Conservation (phyloP, 1,140 invertebrate genomes). For the Tetramorium parvispinum region DNA sequence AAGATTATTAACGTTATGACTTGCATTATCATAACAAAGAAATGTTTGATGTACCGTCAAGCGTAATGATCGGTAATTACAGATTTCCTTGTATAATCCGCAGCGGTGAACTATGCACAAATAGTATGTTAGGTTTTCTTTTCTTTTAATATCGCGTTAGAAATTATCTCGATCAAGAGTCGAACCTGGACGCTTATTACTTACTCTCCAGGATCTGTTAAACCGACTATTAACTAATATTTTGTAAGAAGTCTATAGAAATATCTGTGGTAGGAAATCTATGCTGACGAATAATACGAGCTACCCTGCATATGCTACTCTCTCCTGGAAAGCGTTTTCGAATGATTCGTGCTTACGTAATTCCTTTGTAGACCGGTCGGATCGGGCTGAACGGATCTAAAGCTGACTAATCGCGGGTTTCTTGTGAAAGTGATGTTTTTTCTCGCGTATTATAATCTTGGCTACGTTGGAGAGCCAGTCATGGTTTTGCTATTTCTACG, state of each 20-base stretch:
- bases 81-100: not conserved
- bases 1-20: slow-evolving; percentile 17
- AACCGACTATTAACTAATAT: not conserved
- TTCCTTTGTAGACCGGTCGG: slow-evolving; percentile 8
- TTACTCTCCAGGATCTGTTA: not conserved
- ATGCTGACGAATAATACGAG: not conserved
- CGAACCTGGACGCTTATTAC: not conserved
- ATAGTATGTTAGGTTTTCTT: slow-evolving; percentile 13
- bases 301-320: slow-evolving; percentile 5
- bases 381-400: slow-evolving; percentile 35
- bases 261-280: not conserved
- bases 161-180: slow-evolving; percentile 8
- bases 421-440: slow-evolving; percentile 63
- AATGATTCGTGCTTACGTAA: slow-evolving; percentile 27
- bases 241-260: not conserved
- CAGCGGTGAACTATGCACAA: not conserved
- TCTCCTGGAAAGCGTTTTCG: slow-evolving; percentile 32
- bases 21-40: slow-evolving; percentile 18
- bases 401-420: slow-evolving; percentile 61
- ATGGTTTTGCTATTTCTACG: slow-evolving; percentile 41
- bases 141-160: not conserved
- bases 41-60: slow-evolving; percentile 5
- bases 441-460: slow-evolving; percentile 22
- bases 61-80: slow-evolving; percentile 13
- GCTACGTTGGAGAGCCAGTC: slow-evolving; percentile 26